Conservation (phyloP, 2,113 vertebrate genomes). For the Narcine bancroftii region DNA sequence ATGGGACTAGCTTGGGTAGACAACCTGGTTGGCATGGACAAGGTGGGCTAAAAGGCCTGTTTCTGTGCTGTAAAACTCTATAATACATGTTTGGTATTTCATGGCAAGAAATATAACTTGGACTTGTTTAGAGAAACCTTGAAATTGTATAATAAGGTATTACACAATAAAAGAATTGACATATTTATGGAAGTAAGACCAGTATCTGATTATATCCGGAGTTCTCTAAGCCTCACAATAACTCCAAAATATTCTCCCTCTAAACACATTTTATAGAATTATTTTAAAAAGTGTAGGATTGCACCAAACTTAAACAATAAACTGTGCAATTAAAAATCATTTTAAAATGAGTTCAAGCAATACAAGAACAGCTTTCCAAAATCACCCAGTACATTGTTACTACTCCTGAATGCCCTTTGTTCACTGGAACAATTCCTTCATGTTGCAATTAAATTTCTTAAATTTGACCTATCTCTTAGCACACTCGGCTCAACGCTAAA, state of each 20-base stretch:
- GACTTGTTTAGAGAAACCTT: not conserved
- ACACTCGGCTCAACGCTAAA: not conserved
- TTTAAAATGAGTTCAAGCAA: not conserved
- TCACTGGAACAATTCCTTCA: not conserved
- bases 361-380: not conserved
- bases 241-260: not conserved
- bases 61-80: too few relatives aligned
- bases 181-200: not conserved
- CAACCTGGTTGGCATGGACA: too few relatives aligned
- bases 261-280: not conserved
- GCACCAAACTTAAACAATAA: not conserved
- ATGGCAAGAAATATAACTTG: not conserved
- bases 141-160: not conserved
- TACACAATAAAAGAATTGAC: not conserved
- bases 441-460: not conserved
- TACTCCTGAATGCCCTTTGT: not conserved
- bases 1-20: too few relatives aligned
- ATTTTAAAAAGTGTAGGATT: not conserved
- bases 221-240: not conserved
- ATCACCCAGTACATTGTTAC: not conserved
- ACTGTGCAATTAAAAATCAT: not conserved
- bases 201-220: not conserved
- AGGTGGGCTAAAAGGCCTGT: too few relatives aligned
- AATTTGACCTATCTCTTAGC: not conserved
- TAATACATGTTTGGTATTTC: too few relatives aligned